phyloP scores from a whole-genome alignment of 92 coral and sea anemone species.

The Hydrozoanthus gracilis region DNA sequence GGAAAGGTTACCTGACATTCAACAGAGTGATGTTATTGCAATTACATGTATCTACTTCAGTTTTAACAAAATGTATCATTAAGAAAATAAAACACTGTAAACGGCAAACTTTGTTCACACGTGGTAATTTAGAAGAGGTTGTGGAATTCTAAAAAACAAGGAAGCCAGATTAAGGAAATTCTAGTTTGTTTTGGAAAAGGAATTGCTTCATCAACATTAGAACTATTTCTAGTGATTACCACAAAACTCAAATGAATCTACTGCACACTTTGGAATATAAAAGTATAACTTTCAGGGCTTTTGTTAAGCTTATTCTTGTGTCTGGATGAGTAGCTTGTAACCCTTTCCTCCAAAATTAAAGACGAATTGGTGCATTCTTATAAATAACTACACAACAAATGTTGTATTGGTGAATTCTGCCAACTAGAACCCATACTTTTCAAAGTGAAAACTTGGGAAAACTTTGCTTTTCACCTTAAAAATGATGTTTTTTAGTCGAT shows the following conservation, averaged over 20 bases:
- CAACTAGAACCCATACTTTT: not conserved
- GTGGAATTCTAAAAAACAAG: not conserved
- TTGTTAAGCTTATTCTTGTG: no score
- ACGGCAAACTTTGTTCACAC: not conserved
- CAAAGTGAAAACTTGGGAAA: not conserved
- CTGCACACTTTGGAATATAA: no score
- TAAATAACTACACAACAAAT: no score
- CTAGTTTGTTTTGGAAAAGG: not conserved
- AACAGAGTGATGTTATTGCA: not conserved
- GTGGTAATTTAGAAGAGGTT: not conserved
- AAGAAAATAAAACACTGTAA: not conserved
- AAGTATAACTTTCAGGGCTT: no score
- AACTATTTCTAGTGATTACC: no score
- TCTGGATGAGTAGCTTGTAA: no score
- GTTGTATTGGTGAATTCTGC: no score
- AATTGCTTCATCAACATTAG: no score
- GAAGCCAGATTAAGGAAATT: not conserved
- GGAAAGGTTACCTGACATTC: not conserved
- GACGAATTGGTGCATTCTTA: no score
- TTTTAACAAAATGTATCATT: not conserved
- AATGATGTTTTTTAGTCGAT: not conserved
- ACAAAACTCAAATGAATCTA: no score
- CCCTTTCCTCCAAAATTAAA: no score
- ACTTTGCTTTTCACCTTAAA: not conserved
- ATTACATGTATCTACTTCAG: not conserved